phyloP scores from a whole-genome alignment of 2,888 invertebrate species.

The Suillia variegata region DNA sequence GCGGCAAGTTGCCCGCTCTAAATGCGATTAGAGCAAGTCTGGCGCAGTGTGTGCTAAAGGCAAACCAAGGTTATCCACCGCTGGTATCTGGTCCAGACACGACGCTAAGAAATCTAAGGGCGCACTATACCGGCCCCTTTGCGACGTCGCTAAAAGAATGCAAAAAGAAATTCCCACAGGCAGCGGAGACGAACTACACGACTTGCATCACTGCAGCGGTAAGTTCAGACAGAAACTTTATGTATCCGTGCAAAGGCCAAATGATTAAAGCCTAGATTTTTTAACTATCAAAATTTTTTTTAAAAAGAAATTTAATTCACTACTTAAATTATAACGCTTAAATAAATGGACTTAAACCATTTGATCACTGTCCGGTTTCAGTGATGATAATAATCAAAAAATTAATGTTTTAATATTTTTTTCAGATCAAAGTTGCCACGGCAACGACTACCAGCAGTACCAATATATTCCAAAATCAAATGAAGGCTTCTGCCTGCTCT shows the following conservation, averaged over 20 bases:
- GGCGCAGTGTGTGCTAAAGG: constrained; percentile 22
- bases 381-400: no score
- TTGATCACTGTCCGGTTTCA: no score
- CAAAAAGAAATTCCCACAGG: constrained; percentile 19
- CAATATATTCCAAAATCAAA: constrained; percentile 25
- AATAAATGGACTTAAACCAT: no score
- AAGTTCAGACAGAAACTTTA: no score
- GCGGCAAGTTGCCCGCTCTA: constrained; percentile 20
- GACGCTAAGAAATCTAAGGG: constrained; percentile 27
- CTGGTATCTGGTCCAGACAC: constrained; percentile 19
- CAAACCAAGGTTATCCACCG: constrained; percentile 13
- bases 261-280: not conserved
- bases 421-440: constrained; percentile 24
- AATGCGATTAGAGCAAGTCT: constrained; percentile 19
- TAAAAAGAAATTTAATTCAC: no score
- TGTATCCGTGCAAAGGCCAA: not conserved
- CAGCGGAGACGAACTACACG: constrained; percentile 25
- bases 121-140: constrained; percentile 25
- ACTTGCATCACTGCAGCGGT: constrained; percentile 25
- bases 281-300: no score
- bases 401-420: not conserved
- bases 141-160: constrained; percentile 25
- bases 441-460: constrained; percentile 22
- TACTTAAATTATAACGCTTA: no score
- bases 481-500: constrained; percentile 26